Evolutionary conservation across 2,888 invertebrate species (phyloP).

Genomic region (Sarcophaga carnaria): DNA sequence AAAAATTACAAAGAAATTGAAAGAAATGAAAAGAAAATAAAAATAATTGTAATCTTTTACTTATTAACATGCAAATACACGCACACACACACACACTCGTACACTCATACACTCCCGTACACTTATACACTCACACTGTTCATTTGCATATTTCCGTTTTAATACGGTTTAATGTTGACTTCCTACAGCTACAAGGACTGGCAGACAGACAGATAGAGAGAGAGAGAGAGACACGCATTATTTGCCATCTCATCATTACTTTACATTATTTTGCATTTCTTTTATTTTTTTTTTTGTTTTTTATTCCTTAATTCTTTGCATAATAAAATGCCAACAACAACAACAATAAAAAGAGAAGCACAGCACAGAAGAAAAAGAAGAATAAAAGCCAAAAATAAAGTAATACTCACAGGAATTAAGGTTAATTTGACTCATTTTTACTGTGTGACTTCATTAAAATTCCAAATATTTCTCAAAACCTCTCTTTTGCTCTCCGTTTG

Average conservation of each 20-base stretch:
- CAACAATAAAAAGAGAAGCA: background rate
- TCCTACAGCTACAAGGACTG: background rate
- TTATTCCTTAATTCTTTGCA: background rate
- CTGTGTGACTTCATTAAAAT: slow-evolving; percentile 46
- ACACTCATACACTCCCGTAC: too few species aligned
- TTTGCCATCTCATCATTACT: background rate
- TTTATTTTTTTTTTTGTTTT: background rate
- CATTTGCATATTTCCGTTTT: background rate
- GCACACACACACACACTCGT: too few species aligned
- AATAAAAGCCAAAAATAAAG: background rate
- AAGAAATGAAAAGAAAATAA: background rate
- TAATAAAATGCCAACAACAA: background rate
- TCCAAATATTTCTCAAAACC: background rate
- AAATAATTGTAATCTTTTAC: background rate
- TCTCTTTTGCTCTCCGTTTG: background rate
- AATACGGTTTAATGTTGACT: background rate
- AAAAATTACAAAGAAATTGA: background rate
- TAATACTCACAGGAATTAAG: slow-evolving; percentile 14
- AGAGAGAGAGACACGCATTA: background rate
- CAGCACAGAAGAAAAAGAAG: background rate
- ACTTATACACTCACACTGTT: background rate
- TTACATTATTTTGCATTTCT: background rate
- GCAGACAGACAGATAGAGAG: too few species aligned
- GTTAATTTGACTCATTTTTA: slow-evolving; percentile 41
- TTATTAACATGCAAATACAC: background rate